phyloP scores from a whole-genome alignment of 2,113 vertebrate species.

The Glaucomys volans region DNA sequence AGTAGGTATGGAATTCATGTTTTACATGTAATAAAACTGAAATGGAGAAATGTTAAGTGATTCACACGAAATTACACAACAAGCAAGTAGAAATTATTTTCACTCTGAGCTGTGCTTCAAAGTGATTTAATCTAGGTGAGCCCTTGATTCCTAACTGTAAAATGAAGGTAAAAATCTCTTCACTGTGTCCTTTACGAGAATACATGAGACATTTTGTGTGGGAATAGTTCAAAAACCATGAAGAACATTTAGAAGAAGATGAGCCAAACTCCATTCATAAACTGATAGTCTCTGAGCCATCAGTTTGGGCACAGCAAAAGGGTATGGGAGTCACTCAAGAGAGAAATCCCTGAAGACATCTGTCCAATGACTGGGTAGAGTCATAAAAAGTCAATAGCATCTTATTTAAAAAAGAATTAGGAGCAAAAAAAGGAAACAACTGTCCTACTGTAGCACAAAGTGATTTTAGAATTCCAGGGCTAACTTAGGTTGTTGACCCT shows the following conservation, averaged over 20 bases:
- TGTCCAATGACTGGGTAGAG: not conserved
- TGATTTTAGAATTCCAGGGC: conserved; percentile 10
- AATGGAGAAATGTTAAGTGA: conserved; percentile 23
- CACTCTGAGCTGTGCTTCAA: not conserved
- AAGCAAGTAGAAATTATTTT: conserved; percentile 29
- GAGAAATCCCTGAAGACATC: conserved; percentile 30
- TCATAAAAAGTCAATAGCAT: conserved; percentile 21
- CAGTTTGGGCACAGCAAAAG: conserved; percentile 8
- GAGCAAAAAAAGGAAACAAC: not conserved
- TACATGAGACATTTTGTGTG: not conserved
- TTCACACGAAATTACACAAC: conserved; percentile 14
- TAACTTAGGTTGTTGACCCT: not conserved
- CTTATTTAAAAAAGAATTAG: conserved; percentile 30
- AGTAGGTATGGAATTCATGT: conserved; percentile 1
- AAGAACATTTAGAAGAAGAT: conserved; percentile 43
- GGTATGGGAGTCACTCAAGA: not conserved
- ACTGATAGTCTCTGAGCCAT: conserved; percentile 26
- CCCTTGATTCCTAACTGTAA: conserved; percentile 55
- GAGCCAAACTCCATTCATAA: conserved; percentile 10
- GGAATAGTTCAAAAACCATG: conserved; percentile 30
- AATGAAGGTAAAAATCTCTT: conserved; percentile 10
- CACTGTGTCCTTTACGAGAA: conserved; percentile 1
- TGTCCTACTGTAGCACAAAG: conserved; percentile 38
- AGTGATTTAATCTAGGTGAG: conserved; percentile 27
- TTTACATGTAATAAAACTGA: conserved; percentile 45